Conservation (phyloP, 2,888 invertebrate species). For the Ecliptopera silaceata region DNA sequence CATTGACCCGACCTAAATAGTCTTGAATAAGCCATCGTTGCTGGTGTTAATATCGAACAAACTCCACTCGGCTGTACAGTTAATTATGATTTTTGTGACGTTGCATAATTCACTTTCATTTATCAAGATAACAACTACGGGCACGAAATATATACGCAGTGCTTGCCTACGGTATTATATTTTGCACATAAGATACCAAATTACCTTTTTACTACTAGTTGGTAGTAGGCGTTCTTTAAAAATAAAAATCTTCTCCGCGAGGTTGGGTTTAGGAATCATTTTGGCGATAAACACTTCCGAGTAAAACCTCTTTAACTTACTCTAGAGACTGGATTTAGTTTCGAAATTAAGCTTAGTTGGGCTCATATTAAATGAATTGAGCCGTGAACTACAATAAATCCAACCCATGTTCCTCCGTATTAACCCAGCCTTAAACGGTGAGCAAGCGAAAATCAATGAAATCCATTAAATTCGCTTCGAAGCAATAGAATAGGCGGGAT, state of each 20-base stretch:
- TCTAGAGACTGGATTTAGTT: neutral
- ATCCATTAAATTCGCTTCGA: slow-evolving; percentile 39
- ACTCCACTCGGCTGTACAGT: slow-evolving; percentile 51
- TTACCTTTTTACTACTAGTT: too few species aligned
- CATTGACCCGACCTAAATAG: slow-evolving; percentile 72
- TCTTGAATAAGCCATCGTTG: slow-evolving; percentile 60
- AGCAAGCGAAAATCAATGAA: slow-evolving; percentile 39
- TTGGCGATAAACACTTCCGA: neutral
- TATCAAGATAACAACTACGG: neutral
- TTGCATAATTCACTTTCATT: slow-evolving; percentile 40
- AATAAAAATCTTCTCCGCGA: neutral
- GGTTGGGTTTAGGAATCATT: neutral
- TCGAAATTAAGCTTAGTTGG: neutral
- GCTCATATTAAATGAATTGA: neutral
- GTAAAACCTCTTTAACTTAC: neutral
- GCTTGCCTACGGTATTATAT: too few species aligned
- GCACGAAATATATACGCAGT: too few species aligned
- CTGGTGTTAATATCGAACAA: slow-evolving; percentile 62
- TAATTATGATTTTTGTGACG: slow-evolving; percentile 41
- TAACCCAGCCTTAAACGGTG: slow-evolving; percentile 27
- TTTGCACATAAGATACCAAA: too few species aligned
- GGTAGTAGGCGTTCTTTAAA: too few species aligned
- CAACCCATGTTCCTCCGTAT: slow-evolving; percentile 15
- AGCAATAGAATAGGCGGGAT: slow-evolving; percentile 43
- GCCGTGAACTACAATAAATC: slow-evolving; percentile 8